Conservation (phyloP, 2,797 vertebrate species). For the Iguana delicatissima region DNA sequence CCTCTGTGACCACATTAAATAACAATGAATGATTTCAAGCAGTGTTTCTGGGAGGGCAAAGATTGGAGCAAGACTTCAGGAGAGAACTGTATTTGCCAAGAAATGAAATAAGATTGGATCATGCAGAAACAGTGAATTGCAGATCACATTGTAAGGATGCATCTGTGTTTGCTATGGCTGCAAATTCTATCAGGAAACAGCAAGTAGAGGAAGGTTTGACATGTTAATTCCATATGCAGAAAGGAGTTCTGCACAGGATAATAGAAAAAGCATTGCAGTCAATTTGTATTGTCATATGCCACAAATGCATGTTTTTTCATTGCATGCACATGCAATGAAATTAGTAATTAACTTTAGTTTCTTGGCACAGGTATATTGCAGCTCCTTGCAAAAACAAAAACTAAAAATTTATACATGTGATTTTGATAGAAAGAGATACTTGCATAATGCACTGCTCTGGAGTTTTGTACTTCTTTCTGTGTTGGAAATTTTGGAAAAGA, state of each 20-base stretch:
- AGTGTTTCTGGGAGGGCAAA: neutral
- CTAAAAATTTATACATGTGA: neutral
- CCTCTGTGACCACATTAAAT: neutral
- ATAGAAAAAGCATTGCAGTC: neutral
- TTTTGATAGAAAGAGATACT: neutral
- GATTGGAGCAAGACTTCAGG: neutral
- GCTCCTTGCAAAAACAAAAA: neutral
- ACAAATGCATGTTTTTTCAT: neutral
- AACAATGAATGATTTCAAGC: neutral
- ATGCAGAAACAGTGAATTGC: neutral
- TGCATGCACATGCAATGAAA: neutral
- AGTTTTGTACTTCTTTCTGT: neutral
- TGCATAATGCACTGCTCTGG: too few relatives aligned
- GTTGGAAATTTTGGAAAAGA: neutral
- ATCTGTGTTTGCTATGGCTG: conserved; percentile 1
- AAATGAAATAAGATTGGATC: neutral
- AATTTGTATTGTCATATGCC: neutral
- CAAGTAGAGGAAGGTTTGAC: neutral
- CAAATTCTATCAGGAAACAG: neutral
- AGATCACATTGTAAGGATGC: neutral
- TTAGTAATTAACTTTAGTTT: neutral
- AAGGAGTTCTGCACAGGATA: neutral
- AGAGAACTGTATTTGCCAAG: neutral
- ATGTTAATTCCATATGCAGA: neutral
- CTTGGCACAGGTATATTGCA: neutral